A percentile compares a stretch with the other conserved stretches of the same genome.
These are phyloP conservation scores for Plecturocebus donacophilus DNA, from an alignment of 2,113 vertebrate species.

Conservation along the genomic window DNA sequence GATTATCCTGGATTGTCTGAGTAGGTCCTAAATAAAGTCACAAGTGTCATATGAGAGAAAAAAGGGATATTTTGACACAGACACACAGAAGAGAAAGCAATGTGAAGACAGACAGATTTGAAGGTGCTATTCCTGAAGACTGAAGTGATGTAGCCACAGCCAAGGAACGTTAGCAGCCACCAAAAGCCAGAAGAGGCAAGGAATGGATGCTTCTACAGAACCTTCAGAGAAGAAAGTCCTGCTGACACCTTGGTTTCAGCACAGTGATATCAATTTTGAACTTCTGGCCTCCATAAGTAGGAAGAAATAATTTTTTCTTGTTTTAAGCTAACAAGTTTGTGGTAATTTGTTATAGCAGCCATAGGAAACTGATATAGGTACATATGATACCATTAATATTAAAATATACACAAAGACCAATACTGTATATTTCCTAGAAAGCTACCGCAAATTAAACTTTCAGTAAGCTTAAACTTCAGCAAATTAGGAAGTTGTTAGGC, in stretches of 20 bases:
- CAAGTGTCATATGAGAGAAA: background rate
- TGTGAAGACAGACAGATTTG: background rate
- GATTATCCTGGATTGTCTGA: background rate
- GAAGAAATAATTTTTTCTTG: background rate
- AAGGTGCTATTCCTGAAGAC: background rate
- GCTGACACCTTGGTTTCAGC: background rate
- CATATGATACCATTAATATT: background rate
- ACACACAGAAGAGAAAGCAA: background rate
- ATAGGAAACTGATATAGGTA: background rate
- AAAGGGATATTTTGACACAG: background rate
- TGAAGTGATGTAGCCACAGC: background rate
- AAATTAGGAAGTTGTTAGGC: background rate
- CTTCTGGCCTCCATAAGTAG: background rate
- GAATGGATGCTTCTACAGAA: background rate
- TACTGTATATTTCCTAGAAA: background rate
- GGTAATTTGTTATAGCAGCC: background rate
- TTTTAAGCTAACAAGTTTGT: background rate
- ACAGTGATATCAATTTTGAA: background rate
- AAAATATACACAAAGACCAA: background rate
- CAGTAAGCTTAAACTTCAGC: background rate
- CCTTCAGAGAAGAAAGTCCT: background rate
- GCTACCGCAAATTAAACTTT: background rate
- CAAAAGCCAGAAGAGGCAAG: background rate
- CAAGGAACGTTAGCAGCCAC: background rate
- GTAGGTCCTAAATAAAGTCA: background rate